A percentile compares a stretch with the other conserved stretches of the same genome.
phyloP scores from a whole-genome alignment of 2,888 invertebrate species.

The Cistogaster globosa region DNA sequence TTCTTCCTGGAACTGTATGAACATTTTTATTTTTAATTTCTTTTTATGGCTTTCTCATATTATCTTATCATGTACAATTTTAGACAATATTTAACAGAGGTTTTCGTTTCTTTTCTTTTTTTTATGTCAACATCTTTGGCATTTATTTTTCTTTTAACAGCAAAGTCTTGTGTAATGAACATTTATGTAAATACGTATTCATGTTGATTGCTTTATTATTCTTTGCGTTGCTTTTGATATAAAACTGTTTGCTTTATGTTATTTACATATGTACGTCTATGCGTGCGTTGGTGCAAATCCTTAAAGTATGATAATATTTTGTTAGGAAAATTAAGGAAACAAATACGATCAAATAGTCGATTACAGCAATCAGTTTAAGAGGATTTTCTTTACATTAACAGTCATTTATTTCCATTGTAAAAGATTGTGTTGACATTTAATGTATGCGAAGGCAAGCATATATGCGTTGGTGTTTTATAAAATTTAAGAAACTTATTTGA shows the following conservation, averaged over 20 bases:
- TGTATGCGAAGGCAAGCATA: background rate
- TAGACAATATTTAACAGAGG: no score
- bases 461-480: background rate
- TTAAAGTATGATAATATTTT: constrained; percentile 14
- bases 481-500: no score
- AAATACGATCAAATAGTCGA: background rate
- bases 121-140: no score
- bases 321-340: background rate
- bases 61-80: no score
- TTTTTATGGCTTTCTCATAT: no score
- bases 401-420: constrained; percentile 4
- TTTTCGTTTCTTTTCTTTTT: no score
- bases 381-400: background rate
- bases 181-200: constrained; percentile 49
- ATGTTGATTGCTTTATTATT: background rate
- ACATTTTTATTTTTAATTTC: no score
- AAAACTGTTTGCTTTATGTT: background rate
- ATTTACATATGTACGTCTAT: background rate
- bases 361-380: background rate
- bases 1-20: no score
- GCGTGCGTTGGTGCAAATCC: background rate
- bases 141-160: background rate
- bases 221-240: background rate
- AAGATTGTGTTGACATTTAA: constrained; percentile 15
- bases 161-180: constrained; percentile 31